A percentile compares a stretch with the other conserved stretches of the same genome.
These are phyloP conservation scores for Caenorhabditis angaria DNA, from an alignment of 2,888 invertebrate genomes.

Conservation along the genomic window DNA sequence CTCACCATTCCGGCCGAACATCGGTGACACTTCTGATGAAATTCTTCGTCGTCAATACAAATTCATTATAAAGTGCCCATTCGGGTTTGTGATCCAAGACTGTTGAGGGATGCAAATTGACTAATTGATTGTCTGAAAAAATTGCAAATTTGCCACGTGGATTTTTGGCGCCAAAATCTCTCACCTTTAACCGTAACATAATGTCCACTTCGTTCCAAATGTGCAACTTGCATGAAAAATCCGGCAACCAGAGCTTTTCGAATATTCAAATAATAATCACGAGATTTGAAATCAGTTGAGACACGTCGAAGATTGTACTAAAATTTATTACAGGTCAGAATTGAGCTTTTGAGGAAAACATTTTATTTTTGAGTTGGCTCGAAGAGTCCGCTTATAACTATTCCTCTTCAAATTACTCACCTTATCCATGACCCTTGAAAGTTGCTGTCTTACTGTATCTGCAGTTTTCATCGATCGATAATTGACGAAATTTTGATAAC, in stretches of 20 bases:
- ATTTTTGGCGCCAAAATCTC: no score
- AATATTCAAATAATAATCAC: conserved; percentile 97
- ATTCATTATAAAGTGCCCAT: conserved; percentile 99
- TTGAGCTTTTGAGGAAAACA: not conserved
- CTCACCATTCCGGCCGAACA: conserved; percentile 86
- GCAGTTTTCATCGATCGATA: conserved; percentile 97
- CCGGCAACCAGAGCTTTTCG: conserved; percentile 97
- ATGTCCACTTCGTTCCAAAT: conserved; percentile 95
- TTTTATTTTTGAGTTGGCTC: not conserved
- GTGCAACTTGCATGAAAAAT: conserved; percentile 99
- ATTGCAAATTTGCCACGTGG: no score
- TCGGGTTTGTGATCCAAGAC: conserved; percentile 99
- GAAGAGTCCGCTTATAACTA: no score
- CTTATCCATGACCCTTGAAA: conserved; percentile 95
- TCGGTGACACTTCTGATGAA: conserved; percentile 98
- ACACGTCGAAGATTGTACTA: conserved; percentile 73
- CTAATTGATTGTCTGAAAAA: conserved; percentile 98
- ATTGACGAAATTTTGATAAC: conserved; percentile 99
- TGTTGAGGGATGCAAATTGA: conserved; percentile 97
- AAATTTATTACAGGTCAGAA: no score
- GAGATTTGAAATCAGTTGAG: conserved; percentile 96
- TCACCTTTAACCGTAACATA: conserved; percentile 98
- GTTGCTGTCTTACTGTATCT: conserved; percentile 95
- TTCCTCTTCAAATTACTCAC: no score
- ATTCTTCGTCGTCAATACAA: conserved; percentile 98